phyloP scores from a whole-genome alignment of 2,797 vertebrate species.

The Danio albolineatus region DNA sequence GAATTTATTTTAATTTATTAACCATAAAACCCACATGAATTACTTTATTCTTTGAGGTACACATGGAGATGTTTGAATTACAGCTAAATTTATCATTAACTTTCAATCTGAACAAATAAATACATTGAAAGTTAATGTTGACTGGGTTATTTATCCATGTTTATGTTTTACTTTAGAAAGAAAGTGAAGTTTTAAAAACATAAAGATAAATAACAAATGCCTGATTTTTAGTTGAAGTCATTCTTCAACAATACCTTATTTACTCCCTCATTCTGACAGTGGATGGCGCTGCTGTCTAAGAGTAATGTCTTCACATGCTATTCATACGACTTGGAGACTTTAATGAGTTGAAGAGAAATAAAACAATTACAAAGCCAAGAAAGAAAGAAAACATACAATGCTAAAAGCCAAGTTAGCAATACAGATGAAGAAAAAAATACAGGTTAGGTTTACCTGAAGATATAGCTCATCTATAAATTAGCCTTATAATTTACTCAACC shows the following conservation, averaged over 20 bases:
- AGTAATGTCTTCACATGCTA: background rate
- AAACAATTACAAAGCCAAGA: background rate
- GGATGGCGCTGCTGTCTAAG: slow-evolving; percentile 20
- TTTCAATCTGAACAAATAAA: background rate
- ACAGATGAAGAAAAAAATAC: background rate
- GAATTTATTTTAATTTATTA: background rate
- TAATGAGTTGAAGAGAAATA: background rate
- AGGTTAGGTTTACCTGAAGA: background rate
- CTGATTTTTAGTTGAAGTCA: background rate
- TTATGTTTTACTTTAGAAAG: background rate
- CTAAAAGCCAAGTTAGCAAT: background rate
- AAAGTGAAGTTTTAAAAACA: background rate
- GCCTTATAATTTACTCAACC: too few relatives aligned
- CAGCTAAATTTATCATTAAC: background rate
- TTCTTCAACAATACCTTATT: background rate
- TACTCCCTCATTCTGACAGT: background rate
- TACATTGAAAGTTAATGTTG: background rate
- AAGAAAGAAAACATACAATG: too few relatives aligned
- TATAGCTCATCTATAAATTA: too few relatives aligned
- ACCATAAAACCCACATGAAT: background rate
- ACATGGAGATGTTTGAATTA: background rate
- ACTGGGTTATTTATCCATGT: background rate
- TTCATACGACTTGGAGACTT: background rate
- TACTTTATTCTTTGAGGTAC: background rate
- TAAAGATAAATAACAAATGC: background rate